Conservation (phyloP, 2,888 invertebrate species). For the Dicycla oo region DNA sequence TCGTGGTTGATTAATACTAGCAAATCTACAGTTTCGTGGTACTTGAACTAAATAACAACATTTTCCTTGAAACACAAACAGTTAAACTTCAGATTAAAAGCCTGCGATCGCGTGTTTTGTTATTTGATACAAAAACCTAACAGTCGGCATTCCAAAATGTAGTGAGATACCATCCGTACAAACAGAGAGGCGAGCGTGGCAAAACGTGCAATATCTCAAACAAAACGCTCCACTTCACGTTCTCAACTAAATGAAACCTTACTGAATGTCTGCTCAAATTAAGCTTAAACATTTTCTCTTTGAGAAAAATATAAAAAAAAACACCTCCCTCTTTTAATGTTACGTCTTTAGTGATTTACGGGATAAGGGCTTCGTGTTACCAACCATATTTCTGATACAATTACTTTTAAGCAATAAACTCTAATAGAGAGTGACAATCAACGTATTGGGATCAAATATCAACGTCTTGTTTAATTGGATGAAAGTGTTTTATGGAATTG, state of each 20-base stretch:
- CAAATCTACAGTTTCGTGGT: conserved; percentile 30
- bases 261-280: conserved; percentile 75
- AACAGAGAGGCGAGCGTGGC: conserved; percentile 65
- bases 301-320: conserved; percentile 71
- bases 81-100: conserved; percentile 51
- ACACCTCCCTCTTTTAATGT: conserved; percentile 66
- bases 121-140: conserved; percentile 62
- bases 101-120: conserved; percentile 53
- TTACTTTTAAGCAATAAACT: conserved; percentile 63
- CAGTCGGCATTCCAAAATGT: conserved; percentile 58
- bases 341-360: conserved; percentile 70
- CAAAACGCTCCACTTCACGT: conserved; percentile 72
- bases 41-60: conserved; percentile 31
- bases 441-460: conserved; percentile 76
- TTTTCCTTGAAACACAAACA: conserved; percentile 42
- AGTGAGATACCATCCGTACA: conserved; percentile 60
- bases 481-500: conserved; percentile 85
- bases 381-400: conserved; percentile 54
- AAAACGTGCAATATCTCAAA: conserved; percentile 77
- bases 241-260: conserved; percentile 73
- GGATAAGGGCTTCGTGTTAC: conserved; percentile 61
- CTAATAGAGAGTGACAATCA: conserved; percentile 71
- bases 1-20: conserved; percentile 22
- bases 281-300: conserved; percentile 75
- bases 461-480: conserved; percentile 80